phyloP scores from a whole-genome alignment of 1,140 invertebrate species.

The Eurytemora carolleeae region DNA sequence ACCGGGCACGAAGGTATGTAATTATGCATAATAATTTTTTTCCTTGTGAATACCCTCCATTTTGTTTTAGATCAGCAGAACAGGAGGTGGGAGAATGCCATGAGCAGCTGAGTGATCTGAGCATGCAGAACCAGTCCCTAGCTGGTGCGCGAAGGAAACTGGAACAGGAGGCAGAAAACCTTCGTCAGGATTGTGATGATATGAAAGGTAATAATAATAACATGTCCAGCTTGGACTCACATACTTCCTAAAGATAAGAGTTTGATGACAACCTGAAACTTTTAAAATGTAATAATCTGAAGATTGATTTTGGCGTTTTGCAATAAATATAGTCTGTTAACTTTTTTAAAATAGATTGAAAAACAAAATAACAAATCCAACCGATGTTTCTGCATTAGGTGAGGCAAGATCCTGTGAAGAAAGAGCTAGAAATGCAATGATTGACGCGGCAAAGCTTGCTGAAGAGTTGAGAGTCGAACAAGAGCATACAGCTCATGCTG shows the following conservation, averaged over 20 bases:
- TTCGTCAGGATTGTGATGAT: background rate
- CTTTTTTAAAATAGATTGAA: too few relatives aligned
- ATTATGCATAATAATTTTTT: background rate
- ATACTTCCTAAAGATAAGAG: too few relatives aligned
- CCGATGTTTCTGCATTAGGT: too few relatives aligned
- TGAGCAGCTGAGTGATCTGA: constrained; percentile 87
- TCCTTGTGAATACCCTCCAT: background rate
- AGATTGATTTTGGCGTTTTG: too few relatives aligned
- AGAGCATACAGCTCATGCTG: constrained; percentile 41
- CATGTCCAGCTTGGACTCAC: too few relatives aligned
- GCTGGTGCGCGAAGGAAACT: constrained; percentile 92
- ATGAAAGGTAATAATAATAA: too few relatives aligned
- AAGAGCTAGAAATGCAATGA: constrained; percentile 69
- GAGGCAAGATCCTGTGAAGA: background rate
- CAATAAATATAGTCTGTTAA: too few relatives aligned
- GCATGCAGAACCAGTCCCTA: constrained; percentile 72
- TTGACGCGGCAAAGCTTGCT: constrained; percentile 84
- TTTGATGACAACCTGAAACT: too few relatives aligned
- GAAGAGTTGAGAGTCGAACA: constrained; percentile 97
- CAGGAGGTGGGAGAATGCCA: constrained; percentile 86
- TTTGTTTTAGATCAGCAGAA: constrained; percentile 39
- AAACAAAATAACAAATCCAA: too few relatives aligned
- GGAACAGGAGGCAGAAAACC: constrained; percentile 46
- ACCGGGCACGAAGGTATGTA: constrained; percentile 76
- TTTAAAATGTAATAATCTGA: too few relatives aligned